A percentile compares a stretch with the other conserved stretches of the same genome.
Conservation (phyloP, 2,797 vertebrate genomes). For the Meda fulgida region DNA sequence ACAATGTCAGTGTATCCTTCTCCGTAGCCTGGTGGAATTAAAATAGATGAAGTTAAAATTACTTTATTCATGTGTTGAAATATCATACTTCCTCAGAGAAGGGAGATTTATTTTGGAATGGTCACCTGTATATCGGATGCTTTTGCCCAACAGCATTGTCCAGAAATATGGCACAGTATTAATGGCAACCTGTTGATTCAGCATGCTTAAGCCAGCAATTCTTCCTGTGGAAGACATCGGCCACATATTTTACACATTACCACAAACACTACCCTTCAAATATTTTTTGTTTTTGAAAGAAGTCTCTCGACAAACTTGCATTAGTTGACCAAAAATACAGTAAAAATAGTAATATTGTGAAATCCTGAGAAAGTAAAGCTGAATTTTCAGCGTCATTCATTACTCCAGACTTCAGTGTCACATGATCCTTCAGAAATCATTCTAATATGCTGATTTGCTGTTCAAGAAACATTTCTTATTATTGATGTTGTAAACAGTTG, state of each 20-base stretch:
- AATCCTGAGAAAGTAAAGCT: background rate
- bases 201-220: constrained; percentile 86
- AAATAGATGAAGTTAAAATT: constrained; percentile 17
- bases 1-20: constrained; percentile 85
- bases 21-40: constrained; percentile 78
- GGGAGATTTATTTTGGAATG: constrained; percentile 4
- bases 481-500: background rate
- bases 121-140: constrained; percentile 84
- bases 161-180: constrained; percentile 89
- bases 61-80: background rate
- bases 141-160: constrained; percentile 83
- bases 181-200: constrained; percentile 74
- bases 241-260: constrained; percentile 7
- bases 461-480: background rate
- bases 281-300: background rate
- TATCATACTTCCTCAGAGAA: background rate
- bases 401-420: background rate
- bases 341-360: background rate
- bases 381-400: background rate
- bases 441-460: background rate
- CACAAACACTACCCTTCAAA: background rate
- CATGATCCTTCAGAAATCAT: background rate
- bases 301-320: background rate
- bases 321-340: background rate
- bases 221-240: constrained; percentile 73